These are phyloP conservation scores for Enteromius trimaculatus DNA, from an alignment of 2,797 vertebrate genomes.

Conservation along the genomic window DNA sequence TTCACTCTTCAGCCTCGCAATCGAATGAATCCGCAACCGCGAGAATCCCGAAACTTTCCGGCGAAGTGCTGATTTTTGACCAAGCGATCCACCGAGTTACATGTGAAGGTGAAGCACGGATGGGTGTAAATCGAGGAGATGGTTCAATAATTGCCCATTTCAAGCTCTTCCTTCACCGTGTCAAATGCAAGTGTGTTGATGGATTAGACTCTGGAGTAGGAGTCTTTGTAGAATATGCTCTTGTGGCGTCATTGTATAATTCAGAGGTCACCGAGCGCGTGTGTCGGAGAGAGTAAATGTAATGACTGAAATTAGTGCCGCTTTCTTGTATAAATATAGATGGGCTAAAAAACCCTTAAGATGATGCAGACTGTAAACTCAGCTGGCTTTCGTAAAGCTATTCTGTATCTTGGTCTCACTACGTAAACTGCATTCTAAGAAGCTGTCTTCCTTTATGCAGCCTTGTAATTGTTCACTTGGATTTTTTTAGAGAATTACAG, in stretches of 20 bases:
- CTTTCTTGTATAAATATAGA: slow-evolving; percentile 80
- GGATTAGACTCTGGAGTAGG: slow-evolving; percentile 79
- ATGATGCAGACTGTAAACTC: slow-evolving; percentile 61
- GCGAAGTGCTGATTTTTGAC: background rate
- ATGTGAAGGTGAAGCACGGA: slow-evolving; percentile 34
- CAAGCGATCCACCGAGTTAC: slow-evolving; percentile 14
- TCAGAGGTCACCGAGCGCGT: slow-evolving; percentile 76
- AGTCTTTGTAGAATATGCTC: slow-evolving; percentile 79
- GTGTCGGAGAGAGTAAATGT: slow-evolving; percentile 76
- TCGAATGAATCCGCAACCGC: background rate
- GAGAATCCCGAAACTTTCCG: background rate
- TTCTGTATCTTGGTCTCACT: slow-evolving; percentile 62
- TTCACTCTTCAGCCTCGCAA: slow-evolving; percentile 10
- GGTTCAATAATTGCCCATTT: slow-evolving; percentile 88
- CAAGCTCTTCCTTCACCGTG: slow-evolving; percentile 81
- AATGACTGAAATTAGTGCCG: slow-evolving; percentile 77
- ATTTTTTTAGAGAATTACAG: slow-evolving; percentile 55
- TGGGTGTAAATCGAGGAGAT: slow-evolving; percentile 76
- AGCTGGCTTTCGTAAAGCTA: slow-evolving; percentile 42
- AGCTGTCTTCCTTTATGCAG: slow-evolving; percentile 65
- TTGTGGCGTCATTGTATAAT: slow-evolving; percentile 82
- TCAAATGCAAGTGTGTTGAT: slow-evolving; percentile 81
- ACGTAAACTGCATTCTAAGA: slow-evolving; percentile 74
- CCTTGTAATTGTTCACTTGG: slow-evolving; percentile 70
- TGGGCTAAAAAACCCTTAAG: slow-evolving; percentile 66